Base-by-base conservation (phyloP, 2,888 invertebrate genomes). In the Torymus aiolomorphi region DNA sequence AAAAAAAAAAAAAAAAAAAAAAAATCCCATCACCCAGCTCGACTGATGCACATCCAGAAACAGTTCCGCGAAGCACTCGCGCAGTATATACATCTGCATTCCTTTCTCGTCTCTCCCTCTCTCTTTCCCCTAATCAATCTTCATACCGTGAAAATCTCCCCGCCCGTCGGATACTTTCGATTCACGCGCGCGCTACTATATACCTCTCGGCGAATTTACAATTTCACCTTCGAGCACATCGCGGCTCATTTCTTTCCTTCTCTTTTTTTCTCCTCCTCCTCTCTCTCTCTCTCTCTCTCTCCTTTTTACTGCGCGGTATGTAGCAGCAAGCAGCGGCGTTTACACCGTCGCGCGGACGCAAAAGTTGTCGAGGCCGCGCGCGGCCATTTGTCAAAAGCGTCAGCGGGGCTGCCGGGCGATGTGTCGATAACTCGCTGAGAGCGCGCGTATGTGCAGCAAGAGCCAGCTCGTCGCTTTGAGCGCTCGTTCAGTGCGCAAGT, bases 361-460 rank as follows among this genome's bases (percentile, higher is more conserved):
- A 71, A 56, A 71, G 59, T 59, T 20, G 59, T 49, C 49, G 51
- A 54, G 63, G n/a, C 14, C 31, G 63, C 52, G n/a, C n/a, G n/a
- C 18, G 57, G 2, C 76, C 80, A 80, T 80, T 80, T 76, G 80
- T 80, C 80, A 80, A 80, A 80, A 80, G 67, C 76, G 80, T 71
- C 80, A 72, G 57, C 2, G 59, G 16, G 1, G 52, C 56, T 57
- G 57, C 57, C 31, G 31, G 31, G 57, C 79, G 71, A 70, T 49
- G 70, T 57, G 74, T 78, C 78, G 78, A 78, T 78, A 78, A 78
- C 74, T 78, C 70, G 69, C 18, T 13, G 31, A 3, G 31, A 5
- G 31, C 31, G 24, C 24, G 24, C 31, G 0, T 5, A 3, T 31
- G 3, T 3, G 5, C 2, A 3, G 5, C 31, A 31, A 31, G 31